Conservation (phyloP, 2,113 vertebrate genomes). For the Lamprologus speciosus region DNA sequence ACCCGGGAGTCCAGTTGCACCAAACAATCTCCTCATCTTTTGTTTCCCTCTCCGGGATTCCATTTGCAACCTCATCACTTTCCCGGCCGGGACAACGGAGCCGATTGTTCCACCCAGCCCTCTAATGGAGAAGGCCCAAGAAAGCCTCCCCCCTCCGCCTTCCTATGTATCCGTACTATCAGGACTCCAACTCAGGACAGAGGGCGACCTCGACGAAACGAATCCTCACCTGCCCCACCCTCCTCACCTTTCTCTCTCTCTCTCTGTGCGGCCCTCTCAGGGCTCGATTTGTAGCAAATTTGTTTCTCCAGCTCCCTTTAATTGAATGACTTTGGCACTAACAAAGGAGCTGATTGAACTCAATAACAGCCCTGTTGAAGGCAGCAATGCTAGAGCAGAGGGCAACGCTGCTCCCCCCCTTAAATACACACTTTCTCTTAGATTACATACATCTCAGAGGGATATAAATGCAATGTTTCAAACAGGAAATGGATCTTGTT, state of each 20-base stretch:
- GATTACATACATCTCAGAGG: neutral
- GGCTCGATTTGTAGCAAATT: conserved; percentile 82
- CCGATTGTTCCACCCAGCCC: conserved; percentile 75
- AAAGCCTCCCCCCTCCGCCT: conserved; percentile 72
- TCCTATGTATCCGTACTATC: conserved; percentile 79
- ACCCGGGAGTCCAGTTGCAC: conserved; percentile 84
- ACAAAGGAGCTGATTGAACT: conserved; percentile 62
- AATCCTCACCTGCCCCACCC: conserved; percentile 41
- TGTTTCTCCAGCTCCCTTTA: conserved; percentile 70
- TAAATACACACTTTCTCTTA: neutral
- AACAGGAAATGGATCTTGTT: neutral
- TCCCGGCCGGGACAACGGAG: conserved; percentile 76
- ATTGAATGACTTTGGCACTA: conserved; percentile 51
- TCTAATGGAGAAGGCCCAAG: conserved; percentile 74
- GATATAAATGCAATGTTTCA: neutral
- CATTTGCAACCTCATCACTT: conserved; percentile 77
- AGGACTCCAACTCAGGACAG: conserved; percentile 62
- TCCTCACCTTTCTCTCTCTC: conserved; percentile 29
- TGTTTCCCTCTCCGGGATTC: conserved; percentile 76
- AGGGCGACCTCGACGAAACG: conserved; percentile 68
- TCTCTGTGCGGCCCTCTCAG: neutral
- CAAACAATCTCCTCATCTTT: conserved; percentile 81
- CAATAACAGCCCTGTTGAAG: conserved; percentile 32
- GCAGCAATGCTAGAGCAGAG: neutral
- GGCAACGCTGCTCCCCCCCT: neutral